These are phyloP conservation scores for Ennomos fuscantarius DNA, from an alignment of 2,888 invertebrate species.

Conservation along the genomic window DNA sequence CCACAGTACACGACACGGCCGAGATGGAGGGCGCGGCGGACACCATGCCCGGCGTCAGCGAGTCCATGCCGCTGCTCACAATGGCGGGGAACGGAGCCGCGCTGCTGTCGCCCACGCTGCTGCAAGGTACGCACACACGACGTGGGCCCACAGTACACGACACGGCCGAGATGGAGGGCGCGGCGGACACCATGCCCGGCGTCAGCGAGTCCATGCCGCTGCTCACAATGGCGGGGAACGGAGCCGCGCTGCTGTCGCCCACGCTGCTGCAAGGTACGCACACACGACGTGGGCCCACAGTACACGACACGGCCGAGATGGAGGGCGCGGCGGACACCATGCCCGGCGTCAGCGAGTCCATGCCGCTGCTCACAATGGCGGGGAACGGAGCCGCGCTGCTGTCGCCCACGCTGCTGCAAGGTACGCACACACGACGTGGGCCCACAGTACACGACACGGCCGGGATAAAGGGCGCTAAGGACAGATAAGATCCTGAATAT, in stretches of 20 bases:
- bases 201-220: constrained; percentile 77
- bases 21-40: constrained; percentile 77
- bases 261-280: constrained; percentile 62
- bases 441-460: too few relatives aligned
- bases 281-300: too few relatives aligned
- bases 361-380: constrained; percentile 71
- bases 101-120: constrained; percentile 64
- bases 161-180: constrained; percentile 78
- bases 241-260: constrained; percentile 71
- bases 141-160: constrained; percentile 53
- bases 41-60: constrained; percentile 74
- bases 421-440: constrained; percentile 39
- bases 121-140: constrained; percentile 56
- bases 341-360: constrained; percentile 74
- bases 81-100: constrained; percentile 74
- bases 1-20: constrained; percentile 79
- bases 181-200: constrained; percentile 72
- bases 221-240: constrained; percentile 70
- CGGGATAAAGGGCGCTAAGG: too few relatives aligned
- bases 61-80: constrained; percentile 72
- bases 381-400: constrained; percentile 73
- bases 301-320: constrained; percentile 79
- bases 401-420: constrained; percentile 67
- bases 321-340: constrained; percentile 74
- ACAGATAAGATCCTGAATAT: too few relatives aligned